Evolutionary conservation across 2,797 vertebrate genomes (phyloP).

Genomic region (Rhincodon typus): DNA sequence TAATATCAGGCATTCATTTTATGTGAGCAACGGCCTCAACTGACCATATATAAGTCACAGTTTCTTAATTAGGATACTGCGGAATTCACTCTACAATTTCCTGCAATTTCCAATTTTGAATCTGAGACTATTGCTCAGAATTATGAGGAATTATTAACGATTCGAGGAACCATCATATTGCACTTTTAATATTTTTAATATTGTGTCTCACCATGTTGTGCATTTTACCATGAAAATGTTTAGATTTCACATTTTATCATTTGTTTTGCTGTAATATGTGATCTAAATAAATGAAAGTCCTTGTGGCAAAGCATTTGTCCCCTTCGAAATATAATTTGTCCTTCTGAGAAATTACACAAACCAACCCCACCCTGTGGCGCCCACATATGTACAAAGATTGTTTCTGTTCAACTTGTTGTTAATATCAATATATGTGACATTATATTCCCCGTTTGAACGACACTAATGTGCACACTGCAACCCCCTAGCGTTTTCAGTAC

Average conservation of each 20-base stretch:
- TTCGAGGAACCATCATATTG: neutral
- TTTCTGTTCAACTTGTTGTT: neutral
- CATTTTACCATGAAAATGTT: neutral
- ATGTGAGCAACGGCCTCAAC: neutral
- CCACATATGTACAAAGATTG: neutral
- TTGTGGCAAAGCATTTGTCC: neutral
- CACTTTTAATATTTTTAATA: neutral
- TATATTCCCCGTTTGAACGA: neutral
- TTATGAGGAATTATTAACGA: neutral
- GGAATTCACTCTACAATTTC: neutral
- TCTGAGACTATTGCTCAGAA: neutral
- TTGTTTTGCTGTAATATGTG: neutral
- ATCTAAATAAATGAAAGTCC: neutral
- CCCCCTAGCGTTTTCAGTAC: neutral
- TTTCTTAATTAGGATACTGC: neutral
- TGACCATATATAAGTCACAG: neutral
- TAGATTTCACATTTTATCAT: neutral
- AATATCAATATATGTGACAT: neutral
- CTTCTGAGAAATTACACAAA: neutral
- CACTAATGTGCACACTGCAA: neutral
- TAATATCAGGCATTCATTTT: neutral
- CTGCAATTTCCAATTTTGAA: neutral
- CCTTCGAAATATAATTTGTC: neutral
- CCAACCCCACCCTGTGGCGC: neutral
- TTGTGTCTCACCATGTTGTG: neutral